Conservation (phyloP, 2,888 invertebrate species). For the Ennomos quercinarius region DNA sequence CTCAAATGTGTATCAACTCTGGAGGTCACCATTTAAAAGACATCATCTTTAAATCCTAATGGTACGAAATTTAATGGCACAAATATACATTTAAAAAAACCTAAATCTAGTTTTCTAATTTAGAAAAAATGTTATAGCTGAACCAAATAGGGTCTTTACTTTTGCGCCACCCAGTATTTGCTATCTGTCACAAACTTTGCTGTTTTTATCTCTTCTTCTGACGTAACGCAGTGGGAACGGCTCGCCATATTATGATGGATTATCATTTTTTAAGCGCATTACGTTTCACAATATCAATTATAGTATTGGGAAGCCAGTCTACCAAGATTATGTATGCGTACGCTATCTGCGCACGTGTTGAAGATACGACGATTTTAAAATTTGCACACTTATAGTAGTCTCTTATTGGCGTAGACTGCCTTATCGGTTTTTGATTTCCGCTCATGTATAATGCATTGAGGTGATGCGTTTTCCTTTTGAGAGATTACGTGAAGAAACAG, state of each 20-base stretch:
- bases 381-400: slow-evolving; percentile 9
- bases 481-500: background rate
- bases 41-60: too few species aligned
- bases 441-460: slow-evolving; percentile 21
- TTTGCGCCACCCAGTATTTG: too few species aligned
- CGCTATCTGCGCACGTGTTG: slow-evolving; percentile 5
- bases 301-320: background rate
- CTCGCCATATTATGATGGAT: slow-evolving; percentile 12
- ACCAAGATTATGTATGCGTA: slow-evolving; percentile 9
- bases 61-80: too few species aligned
- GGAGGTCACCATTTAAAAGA: too few species aligned
- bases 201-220: slow-evolving; percentile 25
- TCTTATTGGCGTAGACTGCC: slow-evolving; percentile 2
- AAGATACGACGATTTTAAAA: slow-evolving; percentile 2
- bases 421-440: slow-evolving; percentile 21
- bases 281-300: slow-evolving; percentile 1
- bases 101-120: too few species aligned
- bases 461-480: slow-evolving; percentile 1
- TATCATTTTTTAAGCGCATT: background rate
- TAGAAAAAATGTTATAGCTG: too few species aligned
- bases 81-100: too few species aligned
- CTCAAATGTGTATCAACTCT: too few species aligned
- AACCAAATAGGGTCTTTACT: too few species aligned
- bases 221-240: slow-evolving; percentile 11
- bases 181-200: slow-evolving; percentile 17